Evolutionary conservation across 2,113 vertebrate species (phyloP).

Genomic region (Platichthys flesus): DNA sequence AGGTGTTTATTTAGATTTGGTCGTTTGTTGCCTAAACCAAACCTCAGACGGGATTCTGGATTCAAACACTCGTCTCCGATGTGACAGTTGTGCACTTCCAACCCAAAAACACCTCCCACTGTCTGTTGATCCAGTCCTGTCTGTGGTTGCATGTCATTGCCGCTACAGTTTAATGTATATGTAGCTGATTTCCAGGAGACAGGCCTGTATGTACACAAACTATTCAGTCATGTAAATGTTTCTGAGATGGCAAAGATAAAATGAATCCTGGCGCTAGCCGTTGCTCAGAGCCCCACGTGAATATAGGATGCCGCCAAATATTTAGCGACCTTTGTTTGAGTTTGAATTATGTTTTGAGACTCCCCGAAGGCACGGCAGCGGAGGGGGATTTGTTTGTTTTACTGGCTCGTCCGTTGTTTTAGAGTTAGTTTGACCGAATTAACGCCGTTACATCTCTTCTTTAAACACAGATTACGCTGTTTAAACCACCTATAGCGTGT

Average conservation of each 20-base stretch:
- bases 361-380: slow-evolving; percentile 58
- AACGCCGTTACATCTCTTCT: slow-evolving; percentile 65
- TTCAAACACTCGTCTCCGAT: background rate
- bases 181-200: background rate
- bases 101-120: background rate
- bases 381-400: slow-evolving; percentile 71
- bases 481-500: slow-evolving; percentile 68
- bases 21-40: background rate
- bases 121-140: background rate
- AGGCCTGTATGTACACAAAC: slow-evolving; percentile 5
- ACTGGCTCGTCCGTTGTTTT: slow-evolving; percentile 65
- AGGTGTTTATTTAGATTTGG: background rate
- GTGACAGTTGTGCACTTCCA: background rate
- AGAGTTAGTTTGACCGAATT: slow-evolving; percentile 69
- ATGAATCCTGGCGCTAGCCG: background rate
- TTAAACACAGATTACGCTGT: slow-evolving; percentile 73
- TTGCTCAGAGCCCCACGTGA: background rate
- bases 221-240: slow-evolving; percentile 13
- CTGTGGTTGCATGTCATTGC: background rate
- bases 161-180: background rate
- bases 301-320: background rate
- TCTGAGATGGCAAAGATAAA: slow-evolving; percentile 24
- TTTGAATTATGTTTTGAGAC: slow-evolving; percentile 60
- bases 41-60: background rate
- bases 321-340: slow-evolving; percentile 57